Percentiles rank a stretch among this genome's conserved stretches.
Evolutionary conservation across 2,797 vertebrate genomes (phyloP).

Genomic region (Odontamblyopus lacepedii): DNA sequence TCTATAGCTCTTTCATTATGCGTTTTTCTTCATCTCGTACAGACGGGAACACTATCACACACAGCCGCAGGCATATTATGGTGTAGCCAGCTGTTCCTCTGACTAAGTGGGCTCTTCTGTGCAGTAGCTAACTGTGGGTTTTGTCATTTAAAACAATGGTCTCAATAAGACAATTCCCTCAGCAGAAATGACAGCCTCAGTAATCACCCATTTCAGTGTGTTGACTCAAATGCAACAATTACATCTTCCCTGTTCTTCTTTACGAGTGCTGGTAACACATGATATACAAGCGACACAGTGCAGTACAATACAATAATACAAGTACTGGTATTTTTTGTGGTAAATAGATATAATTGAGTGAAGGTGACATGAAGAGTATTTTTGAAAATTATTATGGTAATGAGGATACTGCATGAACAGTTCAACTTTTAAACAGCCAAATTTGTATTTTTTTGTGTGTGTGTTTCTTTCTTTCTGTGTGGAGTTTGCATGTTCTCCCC

Average conservation of each 20-base stretch:
- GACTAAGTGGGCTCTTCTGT: constrained; percentile 52
- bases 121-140: constrained; percentile 61
- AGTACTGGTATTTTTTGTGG: too few relatives aligned
- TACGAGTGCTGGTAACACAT: not conserved
- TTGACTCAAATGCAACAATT: not conserved
- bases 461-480: too few relatives aligned
- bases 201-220: not conserved
- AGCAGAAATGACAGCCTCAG: not conserved
- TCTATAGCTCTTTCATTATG: constrained; percentile 36
- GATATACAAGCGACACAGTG: not conserved
- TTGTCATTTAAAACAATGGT: constrained; percentile 53
- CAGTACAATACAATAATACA: too few relatives aligned
- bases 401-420: too few relatives aligned
- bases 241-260: not conserved
- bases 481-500: too few relatives aligned
- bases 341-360: too few relatives aligned
- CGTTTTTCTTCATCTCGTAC: constrained; percentile 28
- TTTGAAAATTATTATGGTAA: too few relatives aligned
- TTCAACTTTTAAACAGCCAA: too few relatives aligned
- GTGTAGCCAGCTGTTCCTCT: constrained; percentile 50
- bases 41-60: constrained; percentile 35
- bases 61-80: constrained; percentile 21
- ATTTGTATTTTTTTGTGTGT: too few relatives aligned
- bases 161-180: constrained; percentile 20
- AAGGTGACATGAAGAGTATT: too few relatives aligned